Evolutionary conservation across 1,140 invertebrate species (phyloP).

Genomic region (Drosophila takahashii): DNA sequence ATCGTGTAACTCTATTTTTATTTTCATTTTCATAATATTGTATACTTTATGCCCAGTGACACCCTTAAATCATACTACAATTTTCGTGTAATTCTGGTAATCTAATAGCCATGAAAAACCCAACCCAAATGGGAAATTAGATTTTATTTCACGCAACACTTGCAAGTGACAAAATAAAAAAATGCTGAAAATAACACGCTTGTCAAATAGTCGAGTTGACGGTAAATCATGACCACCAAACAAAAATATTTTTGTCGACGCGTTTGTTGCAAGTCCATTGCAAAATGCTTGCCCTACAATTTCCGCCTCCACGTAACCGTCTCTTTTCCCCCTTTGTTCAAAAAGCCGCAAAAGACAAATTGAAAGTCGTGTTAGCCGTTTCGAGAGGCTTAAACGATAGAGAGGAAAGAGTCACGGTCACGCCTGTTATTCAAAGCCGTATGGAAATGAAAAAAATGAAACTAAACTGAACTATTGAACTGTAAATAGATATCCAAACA

Average conservation of each 20-base stretch:
- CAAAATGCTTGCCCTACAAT: constrained; percentile 51
- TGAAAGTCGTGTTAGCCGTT: constrained; percentile 38
- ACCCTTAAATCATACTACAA: constrained; percentile 14
- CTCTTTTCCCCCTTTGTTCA: background rate
- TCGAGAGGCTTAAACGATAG: constrained; percentile 8
- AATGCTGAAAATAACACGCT: constrained; percentile 60
- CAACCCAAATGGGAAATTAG: constrained; percentile 38
- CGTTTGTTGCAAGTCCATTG: constrained; percentile 41
- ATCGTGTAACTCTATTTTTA: background rate
- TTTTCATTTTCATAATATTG: background rate
- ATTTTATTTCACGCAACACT: constrained; percentile 58
- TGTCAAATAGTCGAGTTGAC: constrained; percentile 62
- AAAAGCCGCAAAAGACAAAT: constrained; percentile 48
- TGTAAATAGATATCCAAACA: constrained; percentile 32
- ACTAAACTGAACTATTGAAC: constrained; percentile 55
- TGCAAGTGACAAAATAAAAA: constrained; percentile 63
- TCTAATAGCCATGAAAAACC: constrained; percentile 37
- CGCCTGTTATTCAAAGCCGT: constrained; percentile 26
- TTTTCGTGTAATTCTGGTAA: constrained; percentile 38
- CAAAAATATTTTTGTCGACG: constrained; percentile 48
- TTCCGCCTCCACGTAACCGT: constrained; percentile 24
- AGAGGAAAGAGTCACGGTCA: constrained; percentile 43
- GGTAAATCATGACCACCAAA: constrained; percentile 70
- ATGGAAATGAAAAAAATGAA: constrained; percentile 21
- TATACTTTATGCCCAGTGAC: background rate